Base-by-base conservation (phyloP, 1,140 invertebrate genomes). In the Lucilia cuprina region DNA sequence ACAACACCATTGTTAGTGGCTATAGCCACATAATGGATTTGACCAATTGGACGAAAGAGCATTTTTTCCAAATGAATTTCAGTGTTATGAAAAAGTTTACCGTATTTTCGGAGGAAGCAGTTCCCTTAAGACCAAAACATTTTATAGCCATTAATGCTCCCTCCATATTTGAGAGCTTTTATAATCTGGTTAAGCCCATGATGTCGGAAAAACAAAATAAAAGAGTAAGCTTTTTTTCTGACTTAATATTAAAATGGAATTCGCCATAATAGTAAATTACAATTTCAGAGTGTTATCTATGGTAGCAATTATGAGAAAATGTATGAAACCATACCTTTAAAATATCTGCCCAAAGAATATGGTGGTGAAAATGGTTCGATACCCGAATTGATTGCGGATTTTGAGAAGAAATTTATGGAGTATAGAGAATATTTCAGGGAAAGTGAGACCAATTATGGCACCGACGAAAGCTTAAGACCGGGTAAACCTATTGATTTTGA, bases 401-500 rank as follows among this genome's bases (percentile, higher is more conserved):
- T 87, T 93, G 93, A 93, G 91, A 91, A 88, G 19, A 94, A 94
- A 87, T 91, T 94, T 9, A 92, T 93, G 80, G 92, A 91, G 21
- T 93, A 93, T 85, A 87, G 91, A 0, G 92, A 93, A 25, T 94
- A 92, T 90, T 93, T 94, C 86, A 86, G 92, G 30, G 92, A 93
- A 85, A 92, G 94, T 88, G 92, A 92, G 50, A 13, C 10, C 12
- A 91, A 93, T 85, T 92, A 92, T 70, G 88, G 91, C 17, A 92
- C 93, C 7, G 92, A 94, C 84, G 94, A 95, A 86, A 88, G 89
- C 3, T 92, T 92, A 74, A 91, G 94, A 82, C 92, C 92, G 0
- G 94, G 93, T 2, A 93, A 92, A 84, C 92, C 94, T 3, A 93
- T 94, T 85, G 94, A 93, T 80, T 89, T 92, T n/a, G 92, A 93